Evolutionary conservation across 2,888 invertebrate genomes (phyloP), one percentile per base, ranked within the genome.

Genomic region (Dasypolia templi): DNA sequence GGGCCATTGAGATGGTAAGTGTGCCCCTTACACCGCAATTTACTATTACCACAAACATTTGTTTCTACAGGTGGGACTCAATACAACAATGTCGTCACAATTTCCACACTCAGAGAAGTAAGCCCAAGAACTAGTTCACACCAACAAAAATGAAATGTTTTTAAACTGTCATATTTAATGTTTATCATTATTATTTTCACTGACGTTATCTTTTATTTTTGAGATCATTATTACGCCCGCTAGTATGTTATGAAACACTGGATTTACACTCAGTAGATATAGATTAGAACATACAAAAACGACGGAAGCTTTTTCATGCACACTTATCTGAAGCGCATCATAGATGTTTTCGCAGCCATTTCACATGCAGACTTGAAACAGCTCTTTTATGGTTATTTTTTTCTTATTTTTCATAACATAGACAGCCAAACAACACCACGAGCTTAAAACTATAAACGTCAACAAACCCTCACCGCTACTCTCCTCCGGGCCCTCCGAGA

Each of bases 401-500:
- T n/a, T n/a, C n/a, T n/a, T n/a, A n/a, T n/a, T n/a, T n/a, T 59
- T n/a, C 7, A 51, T n/a, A n/a, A 35, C 14, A 59, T 59, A 4
- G 9, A 14, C 26, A 26, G 44, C 5, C 63, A 32, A 32, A 63
- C 32, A 49, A 49, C 63, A 64, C 49, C 32, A 64, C 63, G 5
- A 64, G 49, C 32, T 64, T 64, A 64, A 64, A n/a, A 63, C 46
- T 63, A 46, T 46, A 5, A 32, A 35, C 11, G 9, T 59, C 17
- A 29, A 39, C 35, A 32, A 46, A 26, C 22, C 73, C 94, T 92
- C 89, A 97, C 99, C 99, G 88, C 98, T 98, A 91, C 99, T 99
- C 89, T 99, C 99, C 91, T 99, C 99, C 0, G 99, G 99, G 17
- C 99, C 99, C 94, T 99, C 99, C 0, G 99, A 98, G 79, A 99